Evolutionary conservation across 1,140 invertebrate species (phyloP).

Genomic region (Holcopasites calliopsidis): DNA sequence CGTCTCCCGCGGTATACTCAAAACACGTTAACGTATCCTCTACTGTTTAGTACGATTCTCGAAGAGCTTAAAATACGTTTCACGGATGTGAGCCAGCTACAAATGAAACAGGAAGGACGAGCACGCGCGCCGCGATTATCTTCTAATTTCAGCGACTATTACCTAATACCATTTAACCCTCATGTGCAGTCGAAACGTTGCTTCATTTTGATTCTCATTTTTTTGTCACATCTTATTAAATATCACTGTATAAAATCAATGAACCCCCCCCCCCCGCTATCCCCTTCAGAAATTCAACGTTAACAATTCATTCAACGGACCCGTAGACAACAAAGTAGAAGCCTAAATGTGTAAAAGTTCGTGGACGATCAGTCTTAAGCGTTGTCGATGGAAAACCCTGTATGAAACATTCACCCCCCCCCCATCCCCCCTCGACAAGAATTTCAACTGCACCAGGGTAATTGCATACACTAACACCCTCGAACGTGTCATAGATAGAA

Average conservation of each 20-base stretch:
- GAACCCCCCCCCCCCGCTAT: neutral
- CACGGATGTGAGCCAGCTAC: constrained; percentile 32
- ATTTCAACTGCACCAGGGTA: constrained; percentile 1
- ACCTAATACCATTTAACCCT: constrained; percentile 1
- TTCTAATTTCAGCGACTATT: constrained; percentile 7
- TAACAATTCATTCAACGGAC: too few species aligned
- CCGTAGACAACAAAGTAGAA: neutral
- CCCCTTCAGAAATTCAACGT: neutral
- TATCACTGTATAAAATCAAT: neutral
- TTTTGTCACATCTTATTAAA: neutral
- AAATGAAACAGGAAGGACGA: neutral
- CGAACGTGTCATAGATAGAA: neutral
- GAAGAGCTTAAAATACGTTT: constrained; percentile 39
- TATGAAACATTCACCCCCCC: neutral
- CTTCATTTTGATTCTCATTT: neutral
- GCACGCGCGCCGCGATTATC: neutral
- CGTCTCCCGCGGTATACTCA: constrained; percentile 26
- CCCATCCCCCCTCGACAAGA: neutral
- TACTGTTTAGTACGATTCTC: constrained; percentile 34
- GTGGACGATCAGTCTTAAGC: constrained; percentile 2
- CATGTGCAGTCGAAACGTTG: constrained; percentile 8
- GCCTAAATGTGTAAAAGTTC: neutral
- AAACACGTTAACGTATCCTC: constrained; percentile 45
- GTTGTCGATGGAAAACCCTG: neutral
- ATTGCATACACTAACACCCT: neutral